Conservation (phyloP, 2,888 invertebrate genomes). For the Pachycephus smyrnensis region DNA sequence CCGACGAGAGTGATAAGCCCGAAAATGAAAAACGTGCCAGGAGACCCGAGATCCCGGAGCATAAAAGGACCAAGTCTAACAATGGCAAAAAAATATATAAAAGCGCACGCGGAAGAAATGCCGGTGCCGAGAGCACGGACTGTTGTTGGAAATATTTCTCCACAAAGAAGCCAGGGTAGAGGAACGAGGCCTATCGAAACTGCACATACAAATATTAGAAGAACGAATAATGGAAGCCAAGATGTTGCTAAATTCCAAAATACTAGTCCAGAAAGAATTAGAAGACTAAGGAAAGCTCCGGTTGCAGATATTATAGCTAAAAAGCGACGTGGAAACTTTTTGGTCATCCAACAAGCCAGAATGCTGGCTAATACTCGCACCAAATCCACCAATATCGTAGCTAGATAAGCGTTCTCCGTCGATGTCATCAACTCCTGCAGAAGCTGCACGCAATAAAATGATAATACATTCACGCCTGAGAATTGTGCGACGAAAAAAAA, state of each 20-base stretch:
- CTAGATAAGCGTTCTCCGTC: constrained; percentile 75
- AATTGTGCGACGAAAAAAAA: constrained; percentile 78
- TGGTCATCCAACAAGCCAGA: constrained; percentile 74
- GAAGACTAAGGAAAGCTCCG: constrained; percentile 73
- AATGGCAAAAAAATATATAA: constrained; percentile 74
- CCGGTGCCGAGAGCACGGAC: constrained; percentile 77
- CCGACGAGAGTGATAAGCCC: constrained; percentile 73
- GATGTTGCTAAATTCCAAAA: constrained; percentile 67
- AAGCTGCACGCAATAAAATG: constrained; percentile 78
- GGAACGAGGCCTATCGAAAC: constrained; percentile 75
- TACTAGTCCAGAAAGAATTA: constrained; percentile 70
- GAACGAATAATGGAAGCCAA: constrained; percentile 70
- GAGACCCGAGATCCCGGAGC: constrained; percentile 71
- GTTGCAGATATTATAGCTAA: constrained; percentile 75
- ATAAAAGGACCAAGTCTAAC: constrained; percentile 77
- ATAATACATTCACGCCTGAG: constrained; percentile 78
- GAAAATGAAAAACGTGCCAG: constrained; percentile 75
- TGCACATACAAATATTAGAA: constrained; percentile 72
- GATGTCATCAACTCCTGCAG: constrained; percentile 72
- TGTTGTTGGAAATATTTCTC: constrained; percentile 77
- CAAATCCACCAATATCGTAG: constrained; percentile 75
- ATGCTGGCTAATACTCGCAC: constrained; percentile 74
- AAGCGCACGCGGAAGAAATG: constrained; percentile 75
- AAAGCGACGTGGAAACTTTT: constrained; percentile 73
- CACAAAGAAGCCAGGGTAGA: constrained; percentile 81